Base-by-base conservation (phyloP, 2,888 invertebrate genomes). In the Rotaria macrura region DNA sequence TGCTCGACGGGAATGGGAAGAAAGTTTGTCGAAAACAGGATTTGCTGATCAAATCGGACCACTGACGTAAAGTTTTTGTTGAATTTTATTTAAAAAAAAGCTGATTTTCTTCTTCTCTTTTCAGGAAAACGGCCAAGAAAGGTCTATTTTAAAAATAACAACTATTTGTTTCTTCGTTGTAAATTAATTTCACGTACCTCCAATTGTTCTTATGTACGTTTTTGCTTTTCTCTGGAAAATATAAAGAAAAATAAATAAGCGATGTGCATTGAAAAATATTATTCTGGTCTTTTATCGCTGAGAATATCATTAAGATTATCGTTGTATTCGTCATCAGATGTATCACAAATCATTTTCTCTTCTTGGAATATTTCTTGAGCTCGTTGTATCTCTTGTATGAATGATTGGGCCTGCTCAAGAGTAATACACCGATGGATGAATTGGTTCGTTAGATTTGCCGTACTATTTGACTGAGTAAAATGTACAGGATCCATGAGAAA, bases 1-100 rank as follows among this genome's bases (percentile, higher is more conserved):
- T 84, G 54, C 84, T 47, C 54, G 57, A 25, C 86, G 84, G 54
- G 34, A 84, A 57, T 86, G 86, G 86, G 86, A 86, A 29, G 86
- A 86, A 52, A 43, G 34, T 79, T 43, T n/a, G 12, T 34, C 38
- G 20, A 43, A 43, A 79, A 12, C 43, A 3, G 79, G 43, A 25
- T 79, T 12, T 65, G 17, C 29, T 20, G 65, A 65, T 34, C 65
- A 65, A 79, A 43, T 25, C 25, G 38, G 34, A 34, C 38, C 65
- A 34, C 65, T 65, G 14, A 65, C 65, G 65, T 65, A 34, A 65
- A 6, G 2, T 38, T 20, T 29, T 34, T n/a, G 14, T 65, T 65
- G 29, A 34, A 29, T n/a, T 17, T 5, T 34, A 20, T 65, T 20
- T 6, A 29, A 34, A 20, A 17, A 20, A 29, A 12, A 29, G 2